Percentiles rank a stretch among this genome's conserved stretches.
Conservation (phyloP, 2,113 vertebrate species). For the Sinocyclocheilus anophthalmus region DNA sequence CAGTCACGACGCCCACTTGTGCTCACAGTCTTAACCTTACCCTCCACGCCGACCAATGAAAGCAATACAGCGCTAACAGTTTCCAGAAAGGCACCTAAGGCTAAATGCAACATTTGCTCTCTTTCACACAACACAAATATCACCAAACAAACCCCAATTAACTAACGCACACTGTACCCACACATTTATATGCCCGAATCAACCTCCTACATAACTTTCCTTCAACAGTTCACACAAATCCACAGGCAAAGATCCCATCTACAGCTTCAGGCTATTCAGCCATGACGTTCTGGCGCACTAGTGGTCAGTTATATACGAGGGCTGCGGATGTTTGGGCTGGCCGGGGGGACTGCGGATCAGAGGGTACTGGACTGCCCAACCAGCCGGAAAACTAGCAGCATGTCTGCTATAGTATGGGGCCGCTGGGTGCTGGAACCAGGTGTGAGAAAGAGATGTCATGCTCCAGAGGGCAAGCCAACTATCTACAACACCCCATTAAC, state of each 20-base stretch:
- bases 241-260: slow-evolving; percentile 14
- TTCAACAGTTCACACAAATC: background rate
- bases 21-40: slow-evolving; percentile 12
- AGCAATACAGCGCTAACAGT: slow-evolving; percentile 20
- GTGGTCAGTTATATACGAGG: slow-evolving; percentile 11
- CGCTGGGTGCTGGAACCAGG: slow-evolving; percentile 28
- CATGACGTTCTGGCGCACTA: background rate
- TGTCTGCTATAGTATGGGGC: slow-evolving; percentile 54
- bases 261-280: slow-evolving; percentile 35
- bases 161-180: background rate
- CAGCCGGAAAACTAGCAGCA: slow-evolving; percentile 66
- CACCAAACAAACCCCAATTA: slow-evolving; percentile 33
- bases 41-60: slow-evolving; percentile 19
- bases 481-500: slow-evolving; percentile 51
- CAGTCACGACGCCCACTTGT: slow-evolving; percentile 26
- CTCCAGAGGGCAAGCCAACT: slow-evolving; percentile 51
- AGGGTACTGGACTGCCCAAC: slow-evolving; percentile 38
- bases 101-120: slow-evolving; percentile 31
- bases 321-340: slow-evolving; percentile 14
- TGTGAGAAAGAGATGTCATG: slow-evolving; percentile 55
- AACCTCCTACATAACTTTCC: background rate
- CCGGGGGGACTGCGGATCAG: slow-evolving; percentile 16
- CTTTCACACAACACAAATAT: slow-evolving; percentile 25
- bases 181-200: slow-evolving; percentile 13
- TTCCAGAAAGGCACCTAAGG: slow-evolving; percentile 28